Evolutionary conservation across 2,797 vertebrate genomes (phyloP).

Genomic region (Gymnodraco acuticeps): DNA sequence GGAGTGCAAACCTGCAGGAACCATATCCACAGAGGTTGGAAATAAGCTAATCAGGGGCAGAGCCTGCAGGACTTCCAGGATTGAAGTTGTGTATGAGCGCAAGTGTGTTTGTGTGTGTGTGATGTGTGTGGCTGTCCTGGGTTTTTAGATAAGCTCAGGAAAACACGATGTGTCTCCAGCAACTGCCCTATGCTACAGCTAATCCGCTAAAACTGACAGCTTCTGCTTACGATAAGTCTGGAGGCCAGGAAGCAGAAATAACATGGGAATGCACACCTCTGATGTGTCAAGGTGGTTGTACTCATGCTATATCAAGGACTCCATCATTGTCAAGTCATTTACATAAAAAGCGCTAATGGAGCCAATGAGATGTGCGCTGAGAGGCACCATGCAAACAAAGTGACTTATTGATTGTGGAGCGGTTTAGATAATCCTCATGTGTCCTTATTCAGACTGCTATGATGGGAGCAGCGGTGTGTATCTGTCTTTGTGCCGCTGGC

Average conservation of each 20-base stretch:
- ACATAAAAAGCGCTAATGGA: slow-evolving; percentile 8
- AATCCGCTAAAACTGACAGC: slow-evolving; percentile 66
- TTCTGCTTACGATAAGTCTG: slow-evolving; percentile 37
- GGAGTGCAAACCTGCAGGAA: slow-evolving; percentile 57
- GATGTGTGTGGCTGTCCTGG: slow-evolving; percentile 50
- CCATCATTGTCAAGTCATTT: slow-evolving; percentile 19
- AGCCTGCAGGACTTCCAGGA: slow-evolving; percentile 56
- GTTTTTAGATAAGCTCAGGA: slow-evolving; percentile 69
- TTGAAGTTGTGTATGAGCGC: slow-evolving; percentile 36
- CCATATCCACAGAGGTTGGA: slow-evolving; percentile 60
- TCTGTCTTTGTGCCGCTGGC: slow-evolving; percentile 30
- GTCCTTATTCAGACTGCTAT: slow-evolving; percentile 42
- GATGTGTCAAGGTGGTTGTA: neutral
- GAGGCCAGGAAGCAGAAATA: slow-evolving; percentile 28
- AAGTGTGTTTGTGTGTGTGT: slow-evolving; percentile 14
- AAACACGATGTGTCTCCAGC: slow-evolving; percentile 57
- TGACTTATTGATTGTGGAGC: slow-evolving; percentile 60
- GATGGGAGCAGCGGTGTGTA: slow-evolving; percentile 32
- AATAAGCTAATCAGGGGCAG: slow-evolving; percentile 67
- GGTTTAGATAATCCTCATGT: slow-evolving; percentile 59
- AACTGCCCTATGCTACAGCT: slow-evolving; percentile 50
- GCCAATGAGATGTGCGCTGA: slow-evolving; percentile 17
- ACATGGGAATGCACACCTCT: slow-evolving; percentile 13
- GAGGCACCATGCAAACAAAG: slow-evolving; percentile 35
- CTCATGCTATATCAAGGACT: slow-evolving; percentile 4